Evolutionary conservation across 1,140 invertebrate species (phyloP).

Genomic region (Drosophila simulans): DNA sequence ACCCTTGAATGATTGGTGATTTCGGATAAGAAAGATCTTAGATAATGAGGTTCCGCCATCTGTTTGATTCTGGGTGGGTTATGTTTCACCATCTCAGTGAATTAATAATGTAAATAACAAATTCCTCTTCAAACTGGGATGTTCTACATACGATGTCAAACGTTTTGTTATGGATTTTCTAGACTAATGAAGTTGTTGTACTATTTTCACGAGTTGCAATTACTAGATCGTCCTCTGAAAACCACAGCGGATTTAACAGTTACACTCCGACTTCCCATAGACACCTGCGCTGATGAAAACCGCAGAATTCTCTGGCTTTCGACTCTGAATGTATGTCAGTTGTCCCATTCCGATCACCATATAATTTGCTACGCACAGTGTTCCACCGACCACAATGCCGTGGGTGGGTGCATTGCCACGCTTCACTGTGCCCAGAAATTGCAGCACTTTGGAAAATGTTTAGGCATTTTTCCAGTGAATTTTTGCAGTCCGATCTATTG

Average conservation of each 20-base stretch:
- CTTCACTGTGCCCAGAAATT: constrained; percentile 76
- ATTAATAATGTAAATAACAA: too few relatives aligned
- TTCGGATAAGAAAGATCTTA: neutral
- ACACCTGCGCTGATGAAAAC: constrained; percentile 17
- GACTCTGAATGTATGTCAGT: constrained; percentile 36
- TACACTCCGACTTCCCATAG: neutral
- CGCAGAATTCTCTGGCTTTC: constrained; percentile 20
- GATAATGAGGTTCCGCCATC: neutral
- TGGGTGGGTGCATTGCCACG: constrained; percentile 43
- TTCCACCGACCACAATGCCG: constrained; percentile 30
- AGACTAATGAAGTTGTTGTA: neutral
- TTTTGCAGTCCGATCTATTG: constrained; percentile 32
- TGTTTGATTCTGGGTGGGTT: neutral
- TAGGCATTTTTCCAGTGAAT: constrained; percentile 70
- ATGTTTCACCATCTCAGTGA: neutral
- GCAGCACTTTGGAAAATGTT: constrained; percentile 67
- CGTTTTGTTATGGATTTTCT: too few relatives aligned
- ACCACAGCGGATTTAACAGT: neutral
- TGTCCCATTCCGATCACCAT: constrained; percentile 13
- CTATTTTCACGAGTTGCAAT: too few relatives aligned
- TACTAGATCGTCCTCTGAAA: neutral
- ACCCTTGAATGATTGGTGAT: constrained; percentile 3
- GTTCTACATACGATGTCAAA: too few relatives aligned
- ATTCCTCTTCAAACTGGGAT: too few relatives aligned
- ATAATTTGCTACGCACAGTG: constrained; percentile 52